Conservation (phyloP, 2,113 vertebrate genomes). For the Corydoras sp. region DNA sequence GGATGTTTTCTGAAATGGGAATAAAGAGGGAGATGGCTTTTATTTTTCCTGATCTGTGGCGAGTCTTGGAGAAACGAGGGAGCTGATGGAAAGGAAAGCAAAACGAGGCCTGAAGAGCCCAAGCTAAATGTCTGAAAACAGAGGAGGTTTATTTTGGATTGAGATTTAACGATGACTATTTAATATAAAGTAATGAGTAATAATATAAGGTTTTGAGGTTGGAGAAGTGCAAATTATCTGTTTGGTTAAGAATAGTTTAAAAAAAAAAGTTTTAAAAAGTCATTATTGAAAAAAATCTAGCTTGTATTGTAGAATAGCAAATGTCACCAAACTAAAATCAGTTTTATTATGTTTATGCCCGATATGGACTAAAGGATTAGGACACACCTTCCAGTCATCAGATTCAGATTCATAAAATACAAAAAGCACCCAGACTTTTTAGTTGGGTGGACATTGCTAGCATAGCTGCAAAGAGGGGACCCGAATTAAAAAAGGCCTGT, state of each 20-base stretch:
- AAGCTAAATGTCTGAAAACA: slow-evolving; percentile 35
- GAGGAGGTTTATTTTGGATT: slow-evolving; percentile 37
- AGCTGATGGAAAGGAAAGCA: slow-evolving; percentile 35
- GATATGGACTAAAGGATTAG: too few relatives aligned
- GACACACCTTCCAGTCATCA: too few relatives aligned
- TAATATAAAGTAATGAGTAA: slow-evolving; percentile 3
- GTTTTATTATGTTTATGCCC: too few relatives aligned
- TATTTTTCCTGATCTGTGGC: slow-evolving; percentile 39
- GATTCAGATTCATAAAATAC: too few relatives aligned
- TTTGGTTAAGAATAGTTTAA: neutral
- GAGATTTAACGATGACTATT: slow-evolving; percentile 2
- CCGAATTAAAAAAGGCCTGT: too few relatives aligned
- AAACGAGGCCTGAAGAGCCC: slow-evolving; percentile 23
- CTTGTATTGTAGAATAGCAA: neutral
- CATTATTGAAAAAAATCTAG: neutral
- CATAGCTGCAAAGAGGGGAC: too few relatives aligned
- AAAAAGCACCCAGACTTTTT: too few relatives aligned
- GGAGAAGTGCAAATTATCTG: slow-evolving; percentile 7
- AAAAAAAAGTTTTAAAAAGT: too few relatives aligned
- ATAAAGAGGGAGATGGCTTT: slow-evolving; percentile 20
- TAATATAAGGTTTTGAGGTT: slow-evolving; percentile 1
- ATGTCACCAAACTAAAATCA: neutral
- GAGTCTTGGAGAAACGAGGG: slow-evolving; percentile 20
- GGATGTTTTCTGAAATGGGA: slow-evolving; percentile 44
- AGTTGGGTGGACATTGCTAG: too few relatives aligned